A percentile compares a stretch with the other conserved stretches of the same genome.
These are phyloP conservation scores for Gryllus bimaculatus DNA, from an alignment of 1,140 invertebrate species.

Conservation along the genomic window DNA sequence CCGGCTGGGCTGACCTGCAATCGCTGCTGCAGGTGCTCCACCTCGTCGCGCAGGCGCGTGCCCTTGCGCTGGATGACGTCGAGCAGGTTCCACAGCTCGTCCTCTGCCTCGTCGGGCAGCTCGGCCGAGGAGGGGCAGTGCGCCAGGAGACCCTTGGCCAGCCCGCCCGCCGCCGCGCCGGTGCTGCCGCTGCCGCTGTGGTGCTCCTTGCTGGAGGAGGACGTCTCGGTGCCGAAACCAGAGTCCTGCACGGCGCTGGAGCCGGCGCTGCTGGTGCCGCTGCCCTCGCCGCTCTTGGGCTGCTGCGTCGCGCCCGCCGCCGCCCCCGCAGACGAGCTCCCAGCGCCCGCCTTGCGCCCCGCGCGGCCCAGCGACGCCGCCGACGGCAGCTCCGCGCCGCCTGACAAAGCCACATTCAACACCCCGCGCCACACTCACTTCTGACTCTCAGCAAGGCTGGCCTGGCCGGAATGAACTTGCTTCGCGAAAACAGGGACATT, in stretches of 20 bases:
- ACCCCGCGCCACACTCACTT: too few relatives aligned
- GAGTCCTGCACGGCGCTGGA: conserved; percentile 63
- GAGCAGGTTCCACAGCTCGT: conserved; percentile 73
- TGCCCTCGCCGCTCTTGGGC: conserved; percentile 26
- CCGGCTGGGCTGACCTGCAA: conserved; percentile 29
- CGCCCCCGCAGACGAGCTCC: conserved; percentile 33
- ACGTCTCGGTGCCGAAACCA: conserved; percentile 74
- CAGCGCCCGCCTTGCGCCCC: conserved; percentile 46
- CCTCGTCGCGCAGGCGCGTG: conserved; percentile 61
- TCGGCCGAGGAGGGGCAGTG: conserved; percentile 21
- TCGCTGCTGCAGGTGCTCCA: conserved; percentile 46
- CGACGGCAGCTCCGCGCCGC: conserved; percentile 31
- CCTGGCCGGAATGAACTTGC: too few relatives aligned
- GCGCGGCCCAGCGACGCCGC: conserved; percentile 42
- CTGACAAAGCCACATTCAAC: neutral
- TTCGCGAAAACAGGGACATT: too few relatives aligned
- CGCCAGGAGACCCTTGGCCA: conserved; percentile 23
- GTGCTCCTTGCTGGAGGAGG: conserved; percentile 63
- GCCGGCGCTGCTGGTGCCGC: conserved; percentile 28
- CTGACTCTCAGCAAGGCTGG: too few relatives aligned
- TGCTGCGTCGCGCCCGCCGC: conserved; percentile 36
- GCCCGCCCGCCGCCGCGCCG: conserved; percentile 23
- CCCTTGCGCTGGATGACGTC: conserved; percentile 77
- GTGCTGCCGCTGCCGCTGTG: conserved; percentile 46
- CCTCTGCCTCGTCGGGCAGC: conserved; percentile 46